Percentiles rank a stretch among this genome's conserved stretches.
Conservation (phyloP, 30 jellyfish, hydroid and myxozoan genomes). For the Euphysa ruthae region DNA sequence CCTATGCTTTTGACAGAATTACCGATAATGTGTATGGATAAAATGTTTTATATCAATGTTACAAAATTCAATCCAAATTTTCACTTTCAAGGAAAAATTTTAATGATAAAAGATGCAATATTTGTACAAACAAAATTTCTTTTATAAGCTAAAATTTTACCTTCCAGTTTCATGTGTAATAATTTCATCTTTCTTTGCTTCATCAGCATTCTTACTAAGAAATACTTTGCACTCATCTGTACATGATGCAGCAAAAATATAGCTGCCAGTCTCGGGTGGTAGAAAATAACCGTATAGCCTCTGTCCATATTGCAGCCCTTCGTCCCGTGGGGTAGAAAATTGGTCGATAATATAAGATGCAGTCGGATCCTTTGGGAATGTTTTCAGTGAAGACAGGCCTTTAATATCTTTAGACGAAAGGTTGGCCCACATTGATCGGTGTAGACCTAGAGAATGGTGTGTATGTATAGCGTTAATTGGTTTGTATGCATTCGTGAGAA, state of each 20-base stretch:
- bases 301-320: conserved; percentile 68
- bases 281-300: conserved; percentile 72
- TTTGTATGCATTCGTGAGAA: no score
- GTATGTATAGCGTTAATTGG: background rate
- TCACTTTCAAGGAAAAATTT: background rate
- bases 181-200: conserved; percentile 50
- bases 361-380: conserved; percentile 58
- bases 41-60: no score
- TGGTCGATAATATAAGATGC: conserved; percentile 41
- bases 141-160: no score
- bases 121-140: background rate
- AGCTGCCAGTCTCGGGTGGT: conserved; percentile 79
- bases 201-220: conserved; percentile 70
- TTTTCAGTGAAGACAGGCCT: conserved; percentile 40
- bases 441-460: conserved; percentile 43
- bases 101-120: background rate
- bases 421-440: conserved; percentile 69
- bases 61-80: no score
- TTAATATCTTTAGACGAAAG: conserved; percentile 39
- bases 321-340: conserved; percentile 77
- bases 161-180: conserved; percentile 60
- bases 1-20: no score
- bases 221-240: conserved; percentile 76
- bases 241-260: conserved; percentile 93
- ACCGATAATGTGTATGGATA: no score